Evolutionary conservation across 2,888 invertebrate genomes (phyloP).

Genomic region (Ectobius pallidus): DNA sequence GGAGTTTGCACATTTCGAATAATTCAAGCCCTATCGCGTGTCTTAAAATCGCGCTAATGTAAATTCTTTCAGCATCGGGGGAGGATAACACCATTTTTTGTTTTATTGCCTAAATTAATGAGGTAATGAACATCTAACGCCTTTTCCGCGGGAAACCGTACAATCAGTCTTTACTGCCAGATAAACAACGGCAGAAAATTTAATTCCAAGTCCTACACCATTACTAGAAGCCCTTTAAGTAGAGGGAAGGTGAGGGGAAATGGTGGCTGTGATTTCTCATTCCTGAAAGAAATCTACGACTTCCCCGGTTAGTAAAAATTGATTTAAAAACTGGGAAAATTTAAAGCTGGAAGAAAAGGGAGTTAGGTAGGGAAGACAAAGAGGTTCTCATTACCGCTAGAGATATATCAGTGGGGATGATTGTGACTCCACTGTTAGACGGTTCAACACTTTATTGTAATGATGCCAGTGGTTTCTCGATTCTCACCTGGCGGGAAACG

Average conservation of each 20-base stretch:
- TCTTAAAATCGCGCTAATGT: too few relatives aligned
- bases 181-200: conserved; percentile 28
- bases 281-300: conserved; percentile 41
- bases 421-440: conserved; percentile 22
- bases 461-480: neutral
- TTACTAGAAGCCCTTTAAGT: conserved; percentile 31
- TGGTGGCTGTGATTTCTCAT: conserved; percentile 38
- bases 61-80: conserved; percentile 8
- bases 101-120: conserved; percentile 43
- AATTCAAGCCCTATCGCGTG: too few relatives aligned
- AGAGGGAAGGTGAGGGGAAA: neutral
- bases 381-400: conserved; percentile 41
- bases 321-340: conserved; percentile 42
- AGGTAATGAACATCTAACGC: conserved; percentile 36
- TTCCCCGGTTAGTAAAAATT: conserved; percentile 40
- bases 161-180: conserved; percentile 19
- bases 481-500: conserved; percentile 10
- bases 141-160: conserved; percentile 27
- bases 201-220: conserved; percentile 6
- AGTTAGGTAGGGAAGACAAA: conserved; percentile 36
- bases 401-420: conserved; percentile 41
- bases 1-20: too few relatives aligned
- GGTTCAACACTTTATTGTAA: conserved; percentile 31
- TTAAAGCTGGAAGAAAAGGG: conserved; percentile 36
- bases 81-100: conserved; percentile 13